phyloP scores from a whole-genome alignment of 2,113 vertebrate species.

The Orthochromis indermauri region DNA sequence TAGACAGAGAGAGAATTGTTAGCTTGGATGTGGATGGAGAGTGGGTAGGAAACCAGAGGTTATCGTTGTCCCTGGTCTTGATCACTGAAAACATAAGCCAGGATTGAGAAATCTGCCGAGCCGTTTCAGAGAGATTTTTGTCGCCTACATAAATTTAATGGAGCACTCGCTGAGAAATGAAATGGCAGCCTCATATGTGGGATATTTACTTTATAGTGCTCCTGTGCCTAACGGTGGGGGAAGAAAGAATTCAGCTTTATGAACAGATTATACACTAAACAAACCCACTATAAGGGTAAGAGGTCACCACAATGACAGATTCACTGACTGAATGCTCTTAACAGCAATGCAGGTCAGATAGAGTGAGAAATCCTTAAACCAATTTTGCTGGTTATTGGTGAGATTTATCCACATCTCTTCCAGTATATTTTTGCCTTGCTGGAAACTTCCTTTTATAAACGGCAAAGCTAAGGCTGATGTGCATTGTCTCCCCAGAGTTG shows the following conservation, averaged over 20 bases:
- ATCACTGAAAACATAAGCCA: background rate
- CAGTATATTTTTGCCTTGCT: background rate
- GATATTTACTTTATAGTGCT: background rate
- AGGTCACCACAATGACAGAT: background rate
- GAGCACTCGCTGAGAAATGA: constrained; percentile 11
- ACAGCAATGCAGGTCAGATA: background rate
- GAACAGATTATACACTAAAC: background rate
- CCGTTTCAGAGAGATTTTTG: background rate
- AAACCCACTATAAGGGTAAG: background rate
- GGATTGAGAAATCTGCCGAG: background rate
- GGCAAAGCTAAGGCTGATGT: background rate
- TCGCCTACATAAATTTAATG: background rate
- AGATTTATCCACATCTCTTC: background rate
- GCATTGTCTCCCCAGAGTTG: background rate
- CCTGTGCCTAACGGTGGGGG: background rate
- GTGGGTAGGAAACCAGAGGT: constrained; percentile 1
- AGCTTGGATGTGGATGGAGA: background rate
- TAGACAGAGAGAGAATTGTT: background rate
- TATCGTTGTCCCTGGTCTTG: background rate
- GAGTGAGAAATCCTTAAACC: background rate
- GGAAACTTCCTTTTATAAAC: background rate
- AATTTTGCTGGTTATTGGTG: background rate
- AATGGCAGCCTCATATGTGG: constrained; percentile 5
- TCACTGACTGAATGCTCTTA: background rate
- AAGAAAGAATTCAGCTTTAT: background rate